Evolutionary conservation across 1,140 invertebrate species (phyloP).

Genomic region (Triops cancriformis): DNA sequence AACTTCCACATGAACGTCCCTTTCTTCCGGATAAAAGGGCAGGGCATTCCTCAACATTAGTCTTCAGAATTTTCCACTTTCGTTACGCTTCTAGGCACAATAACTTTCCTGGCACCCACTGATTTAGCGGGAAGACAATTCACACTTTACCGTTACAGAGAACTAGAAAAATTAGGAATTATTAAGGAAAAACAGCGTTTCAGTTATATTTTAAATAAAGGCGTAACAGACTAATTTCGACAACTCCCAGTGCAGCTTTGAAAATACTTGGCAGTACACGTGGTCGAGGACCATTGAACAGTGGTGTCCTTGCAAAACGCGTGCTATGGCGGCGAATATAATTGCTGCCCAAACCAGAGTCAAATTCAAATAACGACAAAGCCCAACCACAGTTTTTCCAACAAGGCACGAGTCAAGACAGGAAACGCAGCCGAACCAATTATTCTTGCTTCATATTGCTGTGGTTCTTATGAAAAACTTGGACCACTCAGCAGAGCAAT

Average conservation of each 20-base stretch:
- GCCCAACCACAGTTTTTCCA: neutral
- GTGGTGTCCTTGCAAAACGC: neutral
- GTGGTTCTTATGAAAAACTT: neutral
- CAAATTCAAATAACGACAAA: neutral
- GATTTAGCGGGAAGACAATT: neutral
- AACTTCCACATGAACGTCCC: neutral
- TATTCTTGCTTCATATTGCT: neutral
- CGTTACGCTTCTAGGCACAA: neutral
- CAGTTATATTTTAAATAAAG: too few species aligned
- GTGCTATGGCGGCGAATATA: neutral
- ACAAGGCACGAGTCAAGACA: neutral
- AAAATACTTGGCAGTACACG: neutral
- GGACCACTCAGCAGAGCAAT: neutral
- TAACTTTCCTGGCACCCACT: neutral
- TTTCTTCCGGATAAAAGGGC: neutral
- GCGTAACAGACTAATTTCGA: too few species aligned
- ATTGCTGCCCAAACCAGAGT: neutral
- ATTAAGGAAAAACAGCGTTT: too few species aligned
- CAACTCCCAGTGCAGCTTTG: too few species aligned
- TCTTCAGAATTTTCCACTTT: neutral
- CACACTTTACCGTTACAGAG: neutral
- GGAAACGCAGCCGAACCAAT: neutral
- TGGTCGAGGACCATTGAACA: neutral
- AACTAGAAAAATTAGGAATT: neutral
- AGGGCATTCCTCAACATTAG: neutral